Evolutionary conservation across 2,888 invertebrate genomes (phyloP).

Genomic region (Ochropleura plecta): DNA sequence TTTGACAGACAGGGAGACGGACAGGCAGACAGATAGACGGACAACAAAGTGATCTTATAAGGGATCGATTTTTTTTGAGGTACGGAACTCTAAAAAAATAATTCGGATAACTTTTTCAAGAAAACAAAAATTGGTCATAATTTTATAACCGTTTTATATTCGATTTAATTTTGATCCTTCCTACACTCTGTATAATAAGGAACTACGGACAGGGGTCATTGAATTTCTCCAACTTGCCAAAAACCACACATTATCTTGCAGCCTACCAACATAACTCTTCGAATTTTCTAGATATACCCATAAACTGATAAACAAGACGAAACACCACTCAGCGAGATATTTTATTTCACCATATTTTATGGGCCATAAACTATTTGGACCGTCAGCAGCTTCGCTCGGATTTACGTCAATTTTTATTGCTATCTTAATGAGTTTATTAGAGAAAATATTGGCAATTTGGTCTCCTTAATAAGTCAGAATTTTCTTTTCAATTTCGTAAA

Average conservation of each 20-base stretch:
- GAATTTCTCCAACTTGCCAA: background rate
- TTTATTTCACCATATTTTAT: slow-evolving; percentile 46
- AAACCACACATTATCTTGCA: background rate
- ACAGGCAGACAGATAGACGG: no score
- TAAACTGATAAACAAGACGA: slow-evolving; percentile 28
- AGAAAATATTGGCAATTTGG: slow-evolving; percentile 41
- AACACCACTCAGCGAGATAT: slow-evolving; percentile 30
- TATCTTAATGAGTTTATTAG: slow-evolving; percentile 41
- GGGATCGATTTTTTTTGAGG: no score
- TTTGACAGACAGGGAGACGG: no score
- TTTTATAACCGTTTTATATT: no score
- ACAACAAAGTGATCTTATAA: no score
- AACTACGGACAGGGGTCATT: no score
- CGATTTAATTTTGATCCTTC: no score
- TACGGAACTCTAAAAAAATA: no score
- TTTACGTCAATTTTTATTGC: slow-evolving; percentile 47
- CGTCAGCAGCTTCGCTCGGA: slow-evolving; percentile 16
- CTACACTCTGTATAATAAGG: no score
- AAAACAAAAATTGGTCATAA: no score
- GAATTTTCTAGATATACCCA: slow-evolving; percentile 25
- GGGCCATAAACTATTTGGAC: slow-evolving; percentile 30
- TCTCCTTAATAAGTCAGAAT: background rate
- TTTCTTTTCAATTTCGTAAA: background rate
- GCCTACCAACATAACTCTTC: background rate
- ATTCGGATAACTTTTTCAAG: no score